A percentile compares a stretch with the other conserved stretches of the same genome.
Evolutionary conservation across 2,797 vertebrate species (phyloP).

Genomic region (Sebastes alutus): DNA sequence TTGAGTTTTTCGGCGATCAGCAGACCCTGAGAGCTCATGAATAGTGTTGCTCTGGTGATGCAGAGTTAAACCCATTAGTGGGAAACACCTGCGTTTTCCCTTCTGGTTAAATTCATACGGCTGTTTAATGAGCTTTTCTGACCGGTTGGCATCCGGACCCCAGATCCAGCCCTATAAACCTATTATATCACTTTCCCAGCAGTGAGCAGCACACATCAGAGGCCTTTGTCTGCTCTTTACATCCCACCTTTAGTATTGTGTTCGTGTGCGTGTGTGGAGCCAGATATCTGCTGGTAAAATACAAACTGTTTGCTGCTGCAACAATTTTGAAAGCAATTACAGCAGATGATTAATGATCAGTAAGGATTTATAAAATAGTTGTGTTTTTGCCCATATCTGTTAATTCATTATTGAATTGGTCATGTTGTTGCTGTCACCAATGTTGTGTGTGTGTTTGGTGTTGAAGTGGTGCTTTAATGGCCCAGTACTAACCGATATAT

Average conservation of each 20-base stretch:
- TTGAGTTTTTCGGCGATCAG: background rate
- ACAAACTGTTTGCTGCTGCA: background rate
- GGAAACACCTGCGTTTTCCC: conserved; percentile 76
- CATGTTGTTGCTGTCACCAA: background rate
- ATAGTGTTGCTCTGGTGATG: conserved; percentile 65
- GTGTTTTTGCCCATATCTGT: background rate
- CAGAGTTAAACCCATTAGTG: conserved; percentile 74
- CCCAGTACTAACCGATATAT: background rate
- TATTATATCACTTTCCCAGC: conserved; percentile 62
- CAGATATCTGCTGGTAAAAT: background rate
- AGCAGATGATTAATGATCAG: background rate
- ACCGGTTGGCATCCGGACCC: conserved; percentile 56
- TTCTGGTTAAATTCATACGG: conserved; percentile 72
- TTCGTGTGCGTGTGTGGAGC: background rate
- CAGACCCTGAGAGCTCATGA: conserved; percentile 45
- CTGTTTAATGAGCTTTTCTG: conserved; percentile 81
- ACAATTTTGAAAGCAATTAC: background rate
- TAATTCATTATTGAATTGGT: background rate
- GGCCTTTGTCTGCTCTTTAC: conserved; percentile 46
- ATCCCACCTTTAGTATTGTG: conserved; percentile 6
- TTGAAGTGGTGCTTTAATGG: background rate
- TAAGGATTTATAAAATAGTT: background rate
- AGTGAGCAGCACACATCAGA: conserved; percentile 28
- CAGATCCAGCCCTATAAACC: conserved; percentile 68
- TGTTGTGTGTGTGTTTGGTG: background rate